These are phyloP conservation scores for Tipula lateralis DNA, from an alignment of 2,888 invertebrate genomes.

Conservation along the genomic window DNA sequence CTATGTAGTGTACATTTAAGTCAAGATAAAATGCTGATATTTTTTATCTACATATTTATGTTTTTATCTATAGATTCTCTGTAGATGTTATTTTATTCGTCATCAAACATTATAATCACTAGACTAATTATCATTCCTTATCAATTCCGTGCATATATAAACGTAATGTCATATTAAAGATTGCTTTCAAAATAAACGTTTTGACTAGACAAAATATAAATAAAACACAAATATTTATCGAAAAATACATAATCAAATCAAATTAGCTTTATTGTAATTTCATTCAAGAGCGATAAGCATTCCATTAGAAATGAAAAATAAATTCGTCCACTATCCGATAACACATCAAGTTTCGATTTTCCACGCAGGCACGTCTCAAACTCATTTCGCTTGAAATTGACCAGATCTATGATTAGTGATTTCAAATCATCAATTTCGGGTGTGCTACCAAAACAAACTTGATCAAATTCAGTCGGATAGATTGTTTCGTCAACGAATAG, in stretches of 20 bases:
- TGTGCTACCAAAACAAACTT: constrained; percentile 46
- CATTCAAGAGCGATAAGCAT: constrained; percentile 39
- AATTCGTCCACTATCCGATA: constrained; percentile 40
- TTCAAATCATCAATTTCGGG: constrained; percentile 36
- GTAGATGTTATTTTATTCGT: neutral
- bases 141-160: neutral
- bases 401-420: constrained; percentile 38
- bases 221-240: neutral
- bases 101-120: neutral
- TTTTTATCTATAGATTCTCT: no score
- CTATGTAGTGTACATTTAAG: no score
- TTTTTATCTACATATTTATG: no score
- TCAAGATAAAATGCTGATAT: no score
- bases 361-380: constrained; percentile 39
- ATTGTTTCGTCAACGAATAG: constrained; percentile 43
- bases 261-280: constrained; percentile 30
- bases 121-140: neutral
- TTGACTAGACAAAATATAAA: neutral
- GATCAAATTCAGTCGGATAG: constrained; percentile 45
- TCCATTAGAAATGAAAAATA: constrained; percentile 37
- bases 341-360: constrained; percentile 37
- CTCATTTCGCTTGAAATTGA: constrained; percentile 42
- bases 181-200: neutral
- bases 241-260: neutral
- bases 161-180: neutral